Base-by-base conservation (phyloP, 2,888 invertebrate genomes). In the Agrochola lota region DNA sequence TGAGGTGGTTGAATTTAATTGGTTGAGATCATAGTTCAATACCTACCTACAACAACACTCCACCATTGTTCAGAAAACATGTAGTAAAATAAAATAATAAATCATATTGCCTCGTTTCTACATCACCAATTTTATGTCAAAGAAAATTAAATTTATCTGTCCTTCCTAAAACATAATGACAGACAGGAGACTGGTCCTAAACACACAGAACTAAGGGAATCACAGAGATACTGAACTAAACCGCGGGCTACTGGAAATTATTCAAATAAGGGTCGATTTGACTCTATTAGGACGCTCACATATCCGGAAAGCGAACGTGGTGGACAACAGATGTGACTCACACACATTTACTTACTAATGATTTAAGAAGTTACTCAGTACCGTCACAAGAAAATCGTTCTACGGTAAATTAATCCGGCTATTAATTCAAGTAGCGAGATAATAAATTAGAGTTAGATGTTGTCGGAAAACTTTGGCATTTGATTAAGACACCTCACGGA, bases 401-500 rank as follows among this genome's bases (percentile, higher is more conserved):
- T 40, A 15, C 15, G 8, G 1, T 40, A 15, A 64, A 64, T 64
- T n/a, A 9, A 64, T n/a, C 23, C 15, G 15, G 12, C 12, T 40
- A n/a, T 8, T 64, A 40, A 7, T 1, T 7, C 7, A 15, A 5
- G 15, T 64, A 40, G 8, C 40, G n/a, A n/a, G n/a, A n/a, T n/a
- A n/a, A n/a, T n/a, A n/a, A n/a, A n/a, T n/a, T n/a, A n/a, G n/a
- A n/a, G 9, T 64, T 40, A n/a, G 40, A 64, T 64, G 63, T 40
- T 40, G n/a, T 40, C 17, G n/a, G 15, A 64, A n/a, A 40, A 40
- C n/a, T 40, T 40, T 17, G n/a, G n/a, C 17, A 9, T 40, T 40
- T 71, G 49, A 71, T 66, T 49, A 71, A 64, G 35, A 49, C n/a
- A n/a, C 17, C 30, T 71, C 11, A 49, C 12, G 20, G 12, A 35